phyloP scores from a whole-genome alignment of 1,140 invertebrate genomes.

The Drosophila ogumai region DNA sequence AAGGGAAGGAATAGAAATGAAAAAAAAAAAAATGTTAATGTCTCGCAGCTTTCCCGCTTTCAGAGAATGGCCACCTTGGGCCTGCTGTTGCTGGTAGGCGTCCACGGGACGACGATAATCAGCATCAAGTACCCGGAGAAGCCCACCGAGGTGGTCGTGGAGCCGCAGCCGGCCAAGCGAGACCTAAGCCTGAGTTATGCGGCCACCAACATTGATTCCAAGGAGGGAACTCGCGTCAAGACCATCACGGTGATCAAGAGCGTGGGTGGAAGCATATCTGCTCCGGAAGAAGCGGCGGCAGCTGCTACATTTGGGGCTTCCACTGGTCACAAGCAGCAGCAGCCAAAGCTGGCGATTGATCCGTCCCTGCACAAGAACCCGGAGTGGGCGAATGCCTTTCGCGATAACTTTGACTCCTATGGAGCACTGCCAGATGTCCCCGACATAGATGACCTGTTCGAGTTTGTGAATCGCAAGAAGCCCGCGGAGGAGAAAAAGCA shows the following conservation, averaged over 20 bases:
- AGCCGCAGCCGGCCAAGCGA: conserved; percentile 64
- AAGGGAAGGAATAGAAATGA: neutral
- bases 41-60: conserved; percentile 19
- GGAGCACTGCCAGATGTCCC: conserved; percentile 78
- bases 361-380: conserved; percentile 74
- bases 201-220: conserved; percentile 82
- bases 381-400: conserved; percentile 77
- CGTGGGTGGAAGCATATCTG: conserved; percentile 49
- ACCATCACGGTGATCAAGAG: conserved; percentile 84
- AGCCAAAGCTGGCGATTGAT: conserved; percentile 66
- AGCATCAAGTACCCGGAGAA: conserved; percentile 74
- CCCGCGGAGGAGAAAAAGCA: conserved; percentile 24
- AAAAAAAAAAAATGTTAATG: conserved; percentile 1
- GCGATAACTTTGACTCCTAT: conserved; percentile 80
- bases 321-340: conserved; percentile 35
- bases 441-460: conserved; percentile 81
- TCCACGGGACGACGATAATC: conserved; percentile 72
- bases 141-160: conserved; percentile 20
- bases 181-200: conserved; percentile 83
- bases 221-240: conserved; percentile 83
- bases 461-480: conserved; percentile 77
- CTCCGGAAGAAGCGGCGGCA: conserved; percentile 34
- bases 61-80: conserved; percentile 64
- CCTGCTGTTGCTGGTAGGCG: conserved; percentile 65
- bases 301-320: conserved; percentile 13